Base-by-base conservation (phyloP, 2,888 invertebrate genomes). In the Alviniconcha strummeri region DNA sequence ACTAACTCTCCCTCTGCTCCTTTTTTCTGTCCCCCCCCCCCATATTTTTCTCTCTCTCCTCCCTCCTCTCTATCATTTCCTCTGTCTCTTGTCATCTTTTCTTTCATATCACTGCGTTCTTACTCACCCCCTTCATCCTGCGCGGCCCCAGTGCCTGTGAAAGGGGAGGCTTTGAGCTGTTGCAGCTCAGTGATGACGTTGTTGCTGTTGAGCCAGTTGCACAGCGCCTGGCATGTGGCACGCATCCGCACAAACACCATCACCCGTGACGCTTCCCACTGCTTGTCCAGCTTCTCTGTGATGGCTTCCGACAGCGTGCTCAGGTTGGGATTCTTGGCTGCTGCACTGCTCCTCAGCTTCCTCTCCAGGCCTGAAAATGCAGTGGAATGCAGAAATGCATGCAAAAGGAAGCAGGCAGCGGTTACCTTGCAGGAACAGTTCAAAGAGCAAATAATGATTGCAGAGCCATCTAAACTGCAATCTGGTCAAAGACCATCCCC, bases 161-260 rank as follows among this genome's bases (percentile, higher is more conserved):
- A 88, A n/a, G 83, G 81, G 17, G 74, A 82, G 6, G 87, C 88
- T 17, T 86, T 84, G 1, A 87, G 67, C 11, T 74, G 54, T 60
- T 67, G 72, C 64, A 89, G 83, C 54, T 84, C 80, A 3, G 80
- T 75, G 15, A 83, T 82, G 36, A 71, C 74, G 6, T 56, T 19
- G 60, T 76, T 60, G 56, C 79, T 81, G 64, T 85, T 85, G 15
- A 90, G 80, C 85, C 88, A 90, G 13, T 80, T 74, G 11, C 88
- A 84, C 36, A 90, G 81, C 9, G 89, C 87, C 13, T 81, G 78
- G 67, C 89, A 89, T 1, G 89, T 88, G 13, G 89, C 89, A 60
- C 90, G 84, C 9, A 89, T 88, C 74, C 89, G 86, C 7, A 90
- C 90, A 86, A 90, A 90, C 55, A 90, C 86, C 76, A 90, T 88